Conservation (phyloP, 2,113 vertebrate species). For the Istiophorus platypterus region DNA sequence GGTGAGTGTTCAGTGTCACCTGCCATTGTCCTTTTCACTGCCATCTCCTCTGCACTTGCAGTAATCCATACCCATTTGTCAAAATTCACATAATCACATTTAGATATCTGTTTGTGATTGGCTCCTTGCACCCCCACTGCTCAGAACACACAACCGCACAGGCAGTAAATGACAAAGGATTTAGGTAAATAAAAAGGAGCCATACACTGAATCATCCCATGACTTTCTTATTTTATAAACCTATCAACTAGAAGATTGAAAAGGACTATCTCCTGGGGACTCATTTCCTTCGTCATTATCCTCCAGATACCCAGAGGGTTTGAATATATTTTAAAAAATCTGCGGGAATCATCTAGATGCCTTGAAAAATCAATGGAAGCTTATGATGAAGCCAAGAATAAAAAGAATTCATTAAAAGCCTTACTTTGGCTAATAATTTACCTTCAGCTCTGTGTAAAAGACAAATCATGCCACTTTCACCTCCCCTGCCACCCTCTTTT, state of each 20-base stretch:
- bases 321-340: conserved; percentile 12
- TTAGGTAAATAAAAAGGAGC: conserved; percentile 33
- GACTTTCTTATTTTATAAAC: conserved; percentile 39
- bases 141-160: conserved; percentile 3
- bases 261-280: not conserved
- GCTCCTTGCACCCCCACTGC: conserved; percentile 9
- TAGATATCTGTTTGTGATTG: conserved; percentile 47
- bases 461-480: conserved; percentile 8
- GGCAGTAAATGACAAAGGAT: conserved; percentile 15
- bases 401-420: not conserved
- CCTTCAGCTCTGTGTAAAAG: not conserved
- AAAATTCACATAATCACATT: conserved; percentile 42
- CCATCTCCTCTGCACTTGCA: conserved; percentile 28
- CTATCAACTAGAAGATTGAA: conserved; percentile 34
- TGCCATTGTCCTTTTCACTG: conserved; percentile 35
- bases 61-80: conserved; percentile 10
- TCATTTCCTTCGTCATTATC: conserved; percentile 27
- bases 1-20: conserved; percentile 29
- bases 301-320: conserved; percentile 5
- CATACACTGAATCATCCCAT: conserved; percentile 6
- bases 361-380: conserved; percentile 14
- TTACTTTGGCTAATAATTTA: conserved; percentile 9
- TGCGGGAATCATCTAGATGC: not conserved
- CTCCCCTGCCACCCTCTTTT: not conserved
- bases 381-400: not conserved